Evolutionary conservation across 2,113 vertebrate genomes (phyloP).

Genomic region (Nansenia antarctica): DNA sequence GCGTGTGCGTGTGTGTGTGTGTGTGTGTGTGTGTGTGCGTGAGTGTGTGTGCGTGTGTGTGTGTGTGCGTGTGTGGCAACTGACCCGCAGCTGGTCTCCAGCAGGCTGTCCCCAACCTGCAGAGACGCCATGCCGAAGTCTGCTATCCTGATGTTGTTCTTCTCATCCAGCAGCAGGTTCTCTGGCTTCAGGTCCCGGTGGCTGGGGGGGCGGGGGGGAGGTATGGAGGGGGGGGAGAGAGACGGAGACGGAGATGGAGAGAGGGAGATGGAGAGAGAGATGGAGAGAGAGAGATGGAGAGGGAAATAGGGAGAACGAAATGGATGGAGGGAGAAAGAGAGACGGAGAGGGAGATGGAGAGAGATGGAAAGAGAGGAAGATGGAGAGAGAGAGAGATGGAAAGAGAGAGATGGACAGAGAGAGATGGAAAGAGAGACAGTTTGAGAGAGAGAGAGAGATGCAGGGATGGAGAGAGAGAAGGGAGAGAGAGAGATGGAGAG

Average conservation of each 20-base stretch:
- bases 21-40: not conserved
- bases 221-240: constrained; percentile 7
- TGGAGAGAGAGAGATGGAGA: not conserved
- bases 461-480: not conserved
- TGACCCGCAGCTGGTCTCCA: constrained; percentile 99
- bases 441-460: constrained; percentile 22
- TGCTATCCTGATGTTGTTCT: constrained; percentile 97
- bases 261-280: not conserved
- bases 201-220: constrained; percentile 67
- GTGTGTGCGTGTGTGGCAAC: constrained; percentile 48
- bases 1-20: constrained; percentile 1
- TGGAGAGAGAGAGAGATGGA: constrained; percentile 23
- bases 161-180: constrained; percentile 96
- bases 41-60: constrained; percentile 3
- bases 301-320: not conserved
- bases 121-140: constrained; percentile 99
- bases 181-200: constrained; percentile 98
- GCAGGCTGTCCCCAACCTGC: constrained; percentile 98
- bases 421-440: not conserved
- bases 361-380: too few species aligned
- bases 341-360: constrained; percentile 37
- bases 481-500: not conserved
- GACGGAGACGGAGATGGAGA: constrained; percentile 13
- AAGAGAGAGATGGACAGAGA: constrained; percentile 1
- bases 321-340: not conserved